Evolutionary conservation across 2,888 invertebrate species (phyloP).

Genomic region (Acleris sparsana): DNA sequence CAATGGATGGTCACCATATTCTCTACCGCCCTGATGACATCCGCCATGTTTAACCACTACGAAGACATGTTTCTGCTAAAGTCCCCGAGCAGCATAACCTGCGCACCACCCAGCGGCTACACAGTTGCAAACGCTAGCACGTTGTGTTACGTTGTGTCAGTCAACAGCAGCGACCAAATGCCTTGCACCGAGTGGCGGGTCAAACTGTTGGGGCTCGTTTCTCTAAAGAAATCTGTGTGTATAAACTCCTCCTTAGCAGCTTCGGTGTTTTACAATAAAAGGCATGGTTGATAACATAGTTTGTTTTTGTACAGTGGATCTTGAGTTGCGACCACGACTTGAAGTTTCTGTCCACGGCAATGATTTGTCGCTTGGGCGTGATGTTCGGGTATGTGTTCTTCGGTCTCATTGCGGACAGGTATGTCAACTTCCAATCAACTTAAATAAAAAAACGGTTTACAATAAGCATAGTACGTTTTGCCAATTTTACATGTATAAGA

Average conservation of each 20-base stretch:
- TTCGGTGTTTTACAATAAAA: too few relatives aligned
- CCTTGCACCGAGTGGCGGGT: constrained; percentile 65
- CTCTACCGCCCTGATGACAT: constrained; percentile 56
- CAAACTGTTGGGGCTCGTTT: constrained; percentile 65
- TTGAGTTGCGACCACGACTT: constrained; percentile 65
- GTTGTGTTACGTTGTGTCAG: constrained; percentile 53
- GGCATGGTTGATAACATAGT: background rate
- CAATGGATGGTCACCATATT: constrained; percentile 71
- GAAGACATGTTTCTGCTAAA: constrained; percentile 66
- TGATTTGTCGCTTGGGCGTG: constrained; percentile 67
- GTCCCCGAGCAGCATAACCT: constrained; percentile 52
- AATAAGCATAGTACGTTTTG: too few relatives aligned
- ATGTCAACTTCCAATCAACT: constrained; percentile 26
- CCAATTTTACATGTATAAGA: too few relatives aligned
- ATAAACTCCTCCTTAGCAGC: background rate
- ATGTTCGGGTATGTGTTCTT: constrained; percentile 69
- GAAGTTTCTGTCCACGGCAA: constrained; percentile 62
- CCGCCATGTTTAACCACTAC: constrained; percentile 64
- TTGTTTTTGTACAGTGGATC: constrained; percentile 59
- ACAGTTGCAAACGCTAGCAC: constrained; percentile 52
- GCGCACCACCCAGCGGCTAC: constrained; percentile 51
- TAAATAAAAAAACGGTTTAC: background rate
- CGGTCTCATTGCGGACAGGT: constrained; percentile 72
- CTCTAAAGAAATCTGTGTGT: constrained; percentile 68
- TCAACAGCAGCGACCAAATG: constrained; percentile 52